Evolutionary conservation across 2,113 vertebrate genomes (phyloP), one percentile per base, ranked within the genome.

Genomic region (Oceanodroma tethys): DNA sequence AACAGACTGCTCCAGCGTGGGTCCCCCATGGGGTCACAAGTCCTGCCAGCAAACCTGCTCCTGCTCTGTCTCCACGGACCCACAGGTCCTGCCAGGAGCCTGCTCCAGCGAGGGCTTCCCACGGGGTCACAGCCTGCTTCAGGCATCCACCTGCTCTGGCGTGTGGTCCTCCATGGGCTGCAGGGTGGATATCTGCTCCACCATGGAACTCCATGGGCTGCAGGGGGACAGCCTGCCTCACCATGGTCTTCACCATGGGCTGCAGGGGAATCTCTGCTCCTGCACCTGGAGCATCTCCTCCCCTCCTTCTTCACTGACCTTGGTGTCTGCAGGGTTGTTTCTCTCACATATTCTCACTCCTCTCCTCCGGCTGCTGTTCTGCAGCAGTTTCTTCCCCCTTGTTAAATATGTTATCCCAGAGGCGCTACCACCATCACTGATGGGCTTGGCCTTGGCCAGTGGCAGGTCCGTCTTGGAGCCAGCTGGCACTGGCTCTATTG

Each of bases 91-190:
- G 22, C 26, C 34, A 79, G 34, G 5, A 79, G 11, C 18, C 34
- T 62, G 12, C 29, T 40, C 40, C 29, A 40, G 48, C 1, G 3
- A 2, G 7, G 20, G 23, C 3, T 65, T 81, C 13, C 48, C 25
- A n/a, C 1, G 1, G 34, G 4, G 8, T 48, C 50, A 56, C 16
- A 56, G 42, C 19, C 10, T 72, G 19, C 19, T 55, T 55, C 2
- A 0, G 16, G 20, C 26, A 60, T 18, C 11, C 13, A 9, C 18
- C 0, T 23, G 66, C 18, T 53, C 18, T 0, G 0, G 8, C 1
- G 1, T 63, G 17, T 27, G 16, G 26, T 42, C 19, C 19, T 55
- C 20, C 58, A 11, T 0, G 11, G 10, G 9, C 23, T 72, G 3
- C 25, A 26, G 25, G 25, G 25, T 42, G 29, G 13, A n/a, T 9